phyloP scores from a whole-genome alignment of 1,140 invertebrate species.

The Frieseomelitta varia region DNA sequence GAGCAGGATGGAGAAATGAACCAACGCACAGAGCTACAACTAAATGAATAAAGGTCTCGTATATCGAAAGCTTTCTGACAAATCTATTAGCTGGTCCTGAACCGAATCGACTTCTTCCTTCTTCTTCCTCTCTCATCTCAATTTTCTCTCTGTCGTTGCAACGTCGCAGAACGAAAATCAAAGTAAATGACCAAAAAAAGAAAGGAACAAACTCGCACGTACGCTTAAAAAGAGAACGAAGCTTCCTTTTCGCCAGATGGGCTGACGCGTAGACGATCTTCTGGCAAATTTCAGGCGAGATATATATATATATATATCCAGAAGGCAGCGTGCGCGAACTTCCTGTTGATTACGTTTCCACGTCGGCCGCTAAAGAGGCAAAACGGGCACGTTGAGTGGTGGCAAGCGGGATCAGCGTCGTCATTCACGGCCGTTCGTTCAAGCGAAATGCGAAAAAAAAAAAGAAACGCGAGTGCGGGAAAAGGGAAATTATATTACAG shows the following conservation, averaged over 20 bases:
- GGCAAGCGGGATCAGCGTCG: background rate
- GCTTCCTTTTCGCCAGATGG: background rate
- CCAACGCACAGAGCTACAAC: background rate
- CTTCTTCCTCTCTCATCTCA: too few relatives aligned
- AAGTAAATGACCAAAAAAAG: background rate
- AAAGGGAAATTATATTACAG: constrained; percentile 25
- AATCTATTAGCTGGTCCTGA: too few relatives aligned
- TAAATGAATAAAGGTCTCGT: background rate
- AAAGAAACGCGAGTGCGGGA: background rate
- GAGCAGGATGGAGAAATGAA: background rate
- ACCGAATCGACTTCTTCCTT: too few relatives aligned
- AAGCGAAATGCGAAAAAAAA: constrained; percentile 22
- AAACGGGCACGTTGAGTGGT: constrained; percentile 11
- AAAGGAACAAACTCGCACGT: too few relatives aligned
- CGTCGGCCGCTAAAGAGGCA: constrained; percentile 19
- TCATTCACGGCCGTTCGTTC: constrained; percentile 27
- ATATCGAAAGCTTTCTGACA: background rate
- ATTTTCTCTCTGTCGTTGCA: background rate
- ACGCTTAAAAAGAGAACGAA: background rate
- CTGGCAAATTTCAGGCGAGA: background rate
- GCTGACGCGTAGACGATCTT: too few relatives aligned
- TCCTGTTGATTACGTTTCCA: constrained; percentile 38
- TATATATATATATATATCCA: background rate
- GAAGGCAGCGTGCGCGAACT: background rate
- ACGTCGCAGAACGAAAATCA: background rate